Evolutionary conservation across 2,797 vertebrate species (phyloP).

Genomic region (Pelochelys cantorii): DNA sequence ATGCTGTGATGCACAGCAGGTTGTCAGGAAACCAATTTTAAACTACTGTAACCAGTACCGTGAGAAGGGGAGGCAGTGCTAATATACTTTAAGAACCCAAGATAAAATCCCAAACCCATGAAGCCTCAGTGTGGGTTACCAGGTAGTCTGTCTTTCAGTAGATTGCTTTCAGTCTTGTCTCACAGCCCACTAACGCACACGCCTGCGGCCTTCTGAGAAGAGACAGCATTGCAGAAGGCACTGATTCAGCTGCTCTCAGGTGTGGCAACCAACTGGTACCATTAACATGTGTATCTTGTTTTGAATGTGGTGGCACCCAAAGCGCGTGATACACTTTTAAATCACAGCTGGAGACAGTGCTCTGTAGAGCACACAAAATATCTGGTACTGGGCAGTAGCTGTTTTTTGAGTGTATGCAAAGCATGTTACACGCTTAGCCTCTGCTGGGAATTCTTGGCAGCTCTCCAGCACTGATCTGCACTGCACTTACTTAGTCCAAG

Average conservation of each 20-base stretch:
- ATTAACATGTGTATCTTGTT: not conserved
- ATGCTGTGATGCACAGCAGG: not conserved
- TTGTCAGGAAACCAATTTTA: not conserved
- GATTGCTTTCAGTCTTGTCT: slow-evolving; percentile 1
- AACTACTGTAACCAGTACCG: not conserved
- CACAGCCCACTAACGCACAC: not conserved
- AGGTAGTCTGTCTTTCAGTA: not conserved
- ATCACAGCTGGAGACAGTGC: not conserved
- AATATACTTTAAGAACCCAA: not conserved
- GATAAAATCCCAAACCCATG: not conserved
- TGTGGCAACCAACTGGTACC: not conserved
- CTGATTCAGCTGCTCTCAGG: not conserved
- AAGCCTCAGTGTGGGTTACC: not conserved
- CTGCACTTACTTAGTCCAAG: not conserved
- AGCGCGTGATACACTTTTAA: not conserved
- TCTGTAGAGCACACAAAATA: not conserved
- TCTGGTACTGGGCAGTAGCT: not conserved
- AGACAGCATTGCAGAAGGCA: not conserved
- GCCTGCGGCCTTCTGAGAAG: not conserved
- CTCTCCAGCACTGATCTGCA: not conserved
- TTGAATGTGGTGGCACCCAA: not conserved
- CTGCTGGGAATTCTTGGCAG: not conserved
- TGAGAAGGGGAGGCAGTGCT: not conserved
- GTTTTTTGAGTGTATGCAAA: not conserved
- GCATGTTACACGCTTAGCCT: accelerated